Base-by-base conservation (phyloP, 2,113 vertebrate genomes). In the Todiramphus saurophagus region DNA sequence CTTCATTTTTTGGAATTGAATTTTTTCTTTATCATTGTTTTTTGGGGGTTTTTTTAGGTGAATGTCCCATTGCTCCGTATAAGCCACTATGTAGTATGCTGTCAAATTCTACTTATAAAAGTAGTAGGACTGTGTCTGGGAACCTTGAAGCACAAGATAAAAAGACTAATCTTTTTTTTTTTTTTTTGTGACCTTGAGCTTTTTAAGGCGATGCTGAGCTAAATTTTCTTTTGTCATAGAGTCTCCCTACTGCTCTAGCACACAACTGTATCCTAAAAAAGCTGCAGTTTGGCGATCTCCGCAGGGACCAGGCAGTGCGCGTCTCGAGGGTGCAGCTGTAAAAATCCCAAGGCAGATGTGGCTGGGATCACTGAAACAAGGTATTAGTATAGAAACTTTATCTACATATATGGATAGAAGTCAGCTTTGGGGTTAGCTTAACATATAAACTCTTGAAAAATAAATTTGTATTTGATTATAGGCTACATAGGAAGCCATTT, bases 181-280 rank as follows among this genome's bases (percentile, higher is more conserved):
- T 37, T 37, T 13, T 56, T 59, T 53, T 67, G 33, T 88, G 69
- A 78, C 33, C 41, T 75, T 35, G 35, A 89, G 56, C 43, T 66
- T 63, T 62, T 74, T 33, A 89, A 46, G 53, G 28, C 77, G 56
- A 17, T 0, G 2, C 59, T 92, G 30, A 95, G 44, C 7, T 56
- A 14, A 27, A 1, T 15, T 33, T 95, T 69, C 41, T 81, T 60
- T 94, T 87, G 16, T 55, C 96, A 31, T 3, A 99, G 99, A 98
- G 94, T 99, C 99, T 79, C 99, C 99, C 5, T 99, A 99, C 95
- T 96, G 98, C 90, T 98, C 98, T 39, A 99, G 98, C 88, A 94
- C 98, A 83, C 98, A 97, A 27, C 53, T 98, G 77, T 98, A 98
- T 76, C 96, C 98, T 7, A 98, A 95, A 78, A 98, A 98, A 96